Evolutionary conservation across 1,140 invertebrate genomes (phyloP), one percentile per base, ranked within the genome.

Genomic region (Trichonephila clavata): DNA sequence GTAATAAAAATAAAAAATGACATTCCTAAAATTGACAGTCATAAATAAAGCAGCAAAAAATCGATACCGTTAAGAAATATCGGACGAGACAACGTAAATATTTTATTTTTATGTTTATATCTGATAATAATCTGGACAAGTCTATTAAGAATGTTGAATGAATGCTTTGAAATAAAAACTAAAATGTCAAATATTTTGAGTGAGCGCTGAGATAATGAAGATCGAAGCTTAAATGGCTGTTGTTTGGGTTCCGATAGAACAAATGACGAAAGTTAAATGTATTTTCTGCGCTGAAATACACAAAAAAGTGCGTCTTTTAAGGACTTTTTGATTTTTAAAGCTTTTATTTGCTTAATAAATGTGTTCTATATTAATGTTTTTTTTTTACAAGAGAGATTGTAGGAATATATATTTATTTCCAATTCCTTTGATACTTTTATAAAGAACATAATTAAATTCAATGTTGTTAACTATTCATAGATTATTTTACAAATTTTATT

Each of bases 61-160:
- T 89, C 87, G 68, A 89, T 89, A 20, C 32, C 4, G 16, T 27
- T 6, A 89, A 89, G 59, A 59, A 63, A 89, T 59, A 57, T 61
- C 71, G 65, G 32, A 27, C 77, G 65, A 71, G 39, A 57, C 87
- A 89, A 8, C 65, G 18, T 39, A 32, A 77, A 77, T 77, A 77
- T 77, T 77, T 77, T 39, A 60, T 86, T 86, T 89, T 77, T 77
- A 24, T 65, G 16, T 89, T 65, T 89, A 77, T 71, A 39, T 21
- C 87, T 77, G 87, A 68, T 89, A 89, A 89, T 24, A 89, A 89
- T 89, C 87, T 89, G 20, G 61, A 89, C 87, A 89, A 89, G 87
- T 89, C 87, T 89, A 89, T 89, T 68, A 89, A 89, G 68, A 65
- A 57, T 50, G 65, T 32, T 77, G 87, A 89, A 71, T 50, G 87